Percentiles rank a stretch among this genome's conserved stretches.
phyloP scores from a whole-genome alignment of 2,888 invertebrate species.

The Drosophila paramelanica region DNA sequence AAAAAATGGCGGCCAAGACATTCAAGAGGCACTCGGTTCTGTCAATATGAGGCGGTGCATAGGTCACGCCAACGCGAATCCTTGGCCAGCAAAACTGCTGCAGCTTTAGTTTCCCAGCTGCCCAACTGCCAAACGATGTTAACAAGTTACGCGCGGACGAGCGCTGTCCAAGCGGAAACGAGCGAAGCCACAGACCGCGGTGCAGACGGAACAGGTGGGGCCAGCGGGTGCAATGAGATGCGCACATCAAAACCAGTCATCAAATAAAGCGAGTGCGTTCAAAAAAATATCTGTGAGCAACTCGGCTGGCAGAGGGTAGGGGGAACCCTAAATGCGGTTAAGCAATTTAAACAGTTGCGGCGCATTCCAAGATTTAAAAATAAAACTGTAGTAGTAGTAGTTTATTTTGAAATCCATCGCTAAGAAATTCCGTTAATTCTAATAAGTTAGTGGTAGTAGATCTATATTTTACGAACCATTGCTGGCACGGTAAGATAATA shows the following conservation, averaged over 20 bases:
- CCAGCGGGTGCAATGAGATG: not conserved
- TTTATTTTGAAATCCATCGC: too few relatives aligned
- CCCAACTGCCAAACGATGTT: slow-evolving; percentile 21
- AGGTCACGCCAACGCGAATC: not conserved
- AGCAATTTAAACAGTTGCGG: slow-evolving; percentile 4
- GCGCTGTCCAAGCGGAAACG: slow-evolving; percentile 63
- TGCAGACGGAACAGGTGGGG: not conserved
- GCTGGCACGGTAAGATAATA: too few relatives aligned
- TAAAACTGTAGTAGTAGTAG: not conserved
- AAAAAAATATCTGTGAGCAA: slow-evolving; percentile 25
- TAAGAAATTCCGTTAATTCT: too few relatives aligned
- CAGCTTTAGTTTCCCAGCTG: not conserved
- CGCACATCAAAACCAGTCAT: slow-evolving; percentile 22
- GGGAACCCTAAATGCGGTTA: slow-evolving; percentile 2
- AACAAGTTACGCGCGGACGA: slow-evolving; percentile 71
- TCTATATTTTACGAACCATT: too few relatives aligned
- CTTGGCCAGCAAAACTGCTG: slow-evolving; percentile 4
- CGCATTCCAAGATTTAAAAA: slow-evolving; percentile 1
- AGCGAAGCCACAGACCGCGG: slow-evolving; percentile 7
- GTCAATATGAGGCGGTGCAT: slow-evolving; percentile 33
- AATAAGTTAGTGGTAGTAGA: too few relatives aligned
- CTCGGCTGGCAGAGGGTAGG: too few relatives aligned
- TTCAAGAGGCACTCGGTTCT: slow-evolving; percentile 30
- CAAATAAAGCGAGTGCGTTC: slow-evolving; percentile 38
- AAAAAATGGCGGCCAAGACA: slow-evolving; percentile 51